Conservation (phyloP, 2,797 vertebrate genomes). For the Menidia menidia region DNA sequence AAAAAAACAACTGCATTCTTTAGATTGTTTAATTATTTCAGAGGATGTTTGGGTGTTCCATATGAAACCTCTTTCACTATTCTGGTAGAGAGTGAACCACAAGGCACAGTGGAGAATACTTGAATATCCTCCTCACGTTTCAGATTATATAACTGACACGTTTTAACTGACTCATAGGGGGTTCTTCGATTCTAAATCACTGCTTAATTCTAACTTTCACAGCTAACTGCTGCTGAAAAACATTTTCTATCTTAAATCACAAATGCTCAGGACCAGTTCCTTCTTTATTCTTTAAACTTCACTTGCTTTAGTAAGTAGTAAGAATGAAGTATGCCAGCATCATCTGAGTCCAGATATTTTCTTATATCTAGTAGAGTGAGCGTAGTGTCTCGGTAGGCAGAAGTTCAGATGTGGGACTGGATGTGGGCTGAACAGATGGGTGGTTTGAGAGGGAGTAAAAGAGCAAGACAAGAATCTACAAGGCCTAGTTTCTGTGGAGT, state of each 20-base stretch:
- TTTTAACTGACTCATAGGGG: neutral
- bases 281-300: neutral
- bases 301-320: constrained; percentile 4
- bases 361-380: neutral
- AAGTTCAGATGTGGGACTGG: constrained; percentile 13
- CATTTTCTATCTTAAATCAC: neutral
- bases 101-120: neutral
- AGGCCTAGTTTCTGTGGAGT: constrained; percentile 28
- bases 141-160: neutral
- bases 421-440: neutral
- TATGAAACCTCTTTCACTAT: constrained; percentile 20
- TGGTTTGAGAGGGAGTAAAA: constrained; percentile 10
- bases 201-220: constrained; percentile 5
- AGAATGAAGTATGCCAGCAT: neutral
- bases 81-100: constrained; percentile 18
- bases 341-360: neutral
- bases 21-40: neutral
- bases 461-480: constrained; percentile 41
- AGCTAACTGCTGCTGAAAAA: too few species aligned
- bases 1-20: neutral
- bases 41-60: neutral
- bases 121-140: neutral
- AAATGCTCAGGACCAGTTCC: neutral
- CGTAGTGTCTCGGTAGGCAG: neutral
- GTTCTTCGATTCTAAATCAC: neutral